phyloP scores from a whole-genome alignment of 2,888 invertebrate species.

The Odontocerum albicorne region DNA sequence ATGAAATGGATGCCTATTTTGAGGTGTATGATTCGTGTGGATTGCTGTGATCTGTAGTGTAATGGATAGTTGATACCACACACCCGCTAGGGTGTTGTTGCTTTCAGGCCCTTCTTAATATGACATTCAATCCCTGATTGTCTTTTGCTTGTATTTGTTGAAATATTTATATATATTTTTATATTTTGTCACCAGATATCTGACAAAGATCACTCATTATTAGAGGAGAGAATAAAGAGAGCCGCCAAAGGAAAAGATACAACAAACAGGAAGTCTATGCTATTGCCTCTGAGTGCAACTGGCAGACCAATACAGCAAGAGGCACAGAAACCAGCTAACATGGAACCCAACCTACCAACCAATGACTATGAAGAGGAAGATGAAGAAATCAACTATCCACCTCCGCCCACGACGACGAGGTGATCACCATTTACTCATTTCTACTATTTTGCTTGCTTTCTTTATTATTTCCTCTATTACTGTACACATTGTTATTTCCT shows the following conservation, averaged over 20 bases:
- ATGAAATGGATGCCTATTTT: no score
- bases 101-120: no score
- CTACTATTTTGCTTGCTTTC: background rate
- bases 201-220: conserved; percentile 90
- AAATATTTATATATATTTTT: background rate
- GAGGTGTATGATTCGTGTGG: no score
- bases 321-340: conserved; percentile 1
- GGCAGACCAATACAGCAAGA: conserved; percentile 45
- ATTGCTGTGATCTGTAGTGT: no score
- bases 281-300: conserved; percentile 50
- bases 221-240: conserved; percentile 96
- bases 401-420: conserved; percentile 32
- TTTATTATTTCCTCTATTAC: background rate
- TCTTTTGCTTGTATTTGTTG: no score
- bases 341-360: background rate
- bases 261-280: conserved; percentile 53
- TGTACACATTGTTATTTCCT: background rate
- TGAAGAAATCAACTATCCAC: conserved; percentile 39
- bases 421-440: conserved; percentile 2
- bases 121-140: no score
- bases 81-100: no score
- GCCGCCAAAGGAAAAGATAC: conserved; percentile 68
- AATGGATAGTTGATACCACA: no score
- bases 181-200: conserved; percentile 63
- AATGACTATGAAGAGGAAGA: conserved; percentile 43